These are phyloP conservation scores for Parnassius orleans DNA, from an alignment of 2,888 invertebrate species.

Conservation along the genomic window DNA sequence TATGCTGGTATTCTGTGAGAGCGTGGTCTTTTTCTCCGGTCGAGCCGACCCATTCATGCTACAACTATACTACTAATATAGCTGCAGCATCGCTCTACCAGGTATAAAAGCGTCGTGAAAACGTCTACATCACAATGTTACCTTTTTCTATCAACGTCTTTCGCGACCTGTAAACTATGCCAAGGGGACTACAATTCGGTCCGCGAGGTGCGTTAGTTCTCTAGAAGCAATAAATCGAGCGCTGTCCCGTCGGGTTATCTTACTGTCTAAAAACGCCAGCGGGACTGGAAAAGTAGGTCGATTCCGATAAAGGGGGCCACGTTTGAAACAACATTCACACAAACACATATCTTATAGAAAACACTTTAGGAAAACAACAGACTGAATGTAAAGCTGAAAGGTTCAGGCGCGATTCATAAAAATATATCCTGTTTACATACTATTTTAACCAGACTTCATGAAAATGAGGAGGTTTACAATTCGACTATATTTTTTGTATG, in stretches of 20 bases:
- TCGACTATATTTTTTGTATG: too few relatives aligned
- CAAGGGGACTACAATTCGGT: background rate
- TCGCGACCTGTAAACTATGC: background rate
- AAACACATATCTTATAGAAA: background rate
- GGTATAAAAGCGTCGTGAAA: background rate
- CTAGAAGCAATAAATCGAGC: constrained; percentile 9
- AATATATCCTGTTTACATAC: background rate
- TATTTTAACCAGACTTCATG: too few relatives aligned
- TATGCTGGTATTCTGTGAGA: too few relatives aligned
- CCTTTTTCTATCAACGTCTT: background rate
- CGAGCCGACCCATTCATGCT: too few relatives aligned
- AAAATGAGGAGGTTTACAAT: too few relatives aligned
- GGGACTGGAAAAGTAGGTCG: constrained; percentile 29
- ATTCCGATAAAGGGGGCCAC: constrained; percentile 19
- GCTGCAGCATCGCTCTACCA: too few relatives aligned
- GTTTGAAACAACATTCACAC: constrained; percentile 8
- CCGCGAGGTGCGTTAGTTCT: too few relatives aligned
- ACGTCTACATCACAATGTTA: background rate
- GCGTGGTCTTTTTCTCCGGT: too few relatives aligned
- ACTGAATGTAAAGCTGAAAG: background rate
- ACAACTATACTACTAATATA: too few relatives aligned
- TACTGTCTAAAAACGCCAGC: constrained; percentile 46
- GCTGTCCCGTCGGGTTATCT: constrained; percentile 27
- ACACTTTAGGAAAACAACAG: background rate
- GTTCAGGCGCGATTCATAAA: background rate